Base-by-base conservation (phyloP, 2,888 invertebrate genomes). In the Malthinus seriepunctatus region DNA sequence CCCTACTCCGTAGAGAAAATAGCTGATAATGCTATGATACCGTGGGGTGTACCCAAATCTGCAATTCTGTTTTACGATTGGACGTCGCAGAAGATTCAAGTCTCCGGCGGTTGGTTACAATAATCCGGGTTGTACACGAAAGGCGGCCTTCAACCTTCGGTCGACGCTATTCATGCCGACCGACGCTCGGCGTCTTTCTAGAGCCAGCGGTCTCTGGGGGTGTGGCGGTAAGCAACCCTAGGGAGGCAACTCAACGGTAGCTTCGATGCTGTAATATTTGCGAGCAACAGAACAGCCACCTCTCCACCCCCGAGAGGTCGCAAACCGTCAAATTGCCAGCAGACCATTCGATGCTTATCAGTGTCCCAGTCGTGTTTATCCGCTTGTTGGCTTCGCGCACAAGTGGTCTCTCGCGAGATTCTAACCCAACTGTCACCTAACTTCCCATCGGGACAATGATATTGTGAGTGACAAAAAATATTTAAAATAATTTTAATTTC, bases 161-260 rank as follows among this genome's bases (percentile, higher is more conserved):
- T 59, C 61, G 61, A 65, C 54, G 59, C 65, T 62, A 56, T 60
- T 62, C 65, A 63, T 57, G 62, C 54, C 63, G 62, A 60, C 61
- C 72, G 71, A 70, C 69, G 74, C 72, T 66, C 65, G 66, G 67
- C 68, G 82, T 82, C 82, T 78, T 75, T 66, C 67, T 80, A 77
- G 81, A 61, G 63, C 64, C 65, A 63, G 54, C 67, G 66, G 73
- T 74, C 75, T 83, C 80, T 80, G 82, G 75, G 67, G 73, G 75
- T 71, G 72, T 82, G 81, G 80, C 73, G 71, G 77, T 80, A 80
- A 80, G 79, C 80, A 80, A 80, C 79, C 82, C 78, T 79, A 76
- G 80, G 78, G 79, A 81, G 81, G 79, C 76, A 78, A 68, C 69
- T 66, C 67, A 62, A 66, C 62, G 64, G 62, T 59, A 64, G 65